Conservation (phyloP, 2,113 vertebrate genomes). For the Gambusia holbrooki region DNA sequence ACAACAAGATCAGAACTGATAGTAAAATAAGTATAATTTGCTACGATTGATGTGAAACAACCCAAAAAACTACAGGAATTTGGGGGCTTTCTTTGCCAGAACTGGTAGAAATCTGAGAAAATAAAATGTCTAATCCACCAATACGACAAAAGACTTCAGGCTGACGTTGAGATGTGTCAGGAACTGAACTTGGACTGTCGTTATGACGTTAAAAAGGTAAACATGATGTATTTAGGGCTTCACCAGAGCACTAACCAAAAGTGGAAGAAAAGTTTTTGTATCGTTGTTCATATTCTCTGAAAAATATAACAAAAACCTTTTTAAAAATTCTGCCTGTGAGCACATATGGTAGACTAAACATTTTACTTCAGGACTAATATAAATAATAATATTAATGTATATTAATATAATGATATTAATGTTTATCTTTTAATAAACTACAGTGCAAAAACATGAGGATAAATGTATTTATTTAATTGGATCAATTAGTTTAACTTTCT, state of each 20-base stretch:
- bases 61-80: too few species aligned
- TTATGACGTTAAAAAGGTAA: neutral
- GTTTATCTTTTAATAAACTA: neutral
- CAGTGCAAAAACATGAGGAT: neutral
- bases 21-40: too few species aligned
- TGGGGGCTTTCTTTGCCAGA: too few species aligned
- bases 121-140: neutral
- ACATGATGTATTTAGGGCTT: neutral
- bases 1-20: neutral
- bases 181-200: neutral
- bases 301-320: neutral
- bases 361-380: too few species aligned
- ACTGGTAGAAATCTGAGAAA: neutral
- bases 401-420: too few species aligned
- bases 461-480: too few species aligned
- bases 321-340: neutral
- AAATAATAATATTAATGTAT: too few species aligned
- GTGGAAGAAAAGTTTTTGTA: neutral
- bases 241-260: neutral
- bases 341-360: neutral
- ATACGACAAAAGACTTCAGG: neutral
- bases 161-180: neutral
- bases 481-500: too few species aligned
- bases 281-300: neutral
- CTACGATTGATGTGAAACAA: neutral